phyloP scores from a whole-genome alignment of 2,888 invertebrate species.

The Phania funesta region DNA sequence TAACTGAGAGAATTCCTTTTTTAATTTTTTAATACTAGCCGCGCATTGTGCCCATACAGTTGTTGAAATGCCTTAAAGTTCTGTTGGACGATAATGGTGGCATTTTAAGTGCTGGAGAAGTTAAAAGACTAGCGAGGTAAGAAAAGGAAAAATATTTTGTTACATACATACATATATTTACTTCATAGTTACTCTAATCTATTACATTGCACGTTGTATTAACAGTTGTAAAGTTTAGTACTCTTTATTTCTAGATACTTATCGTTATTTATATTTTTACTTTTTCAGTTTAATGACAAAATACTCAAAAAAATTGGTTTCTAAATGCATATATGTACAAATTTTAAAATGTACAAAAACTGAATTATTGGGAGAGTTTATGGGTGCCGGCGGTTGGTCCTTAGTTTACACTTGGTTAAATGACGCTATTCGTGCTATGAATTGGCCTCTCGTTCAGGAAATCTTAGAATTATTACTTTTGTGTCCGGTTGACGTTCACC shows the following conservation, averaged over 20 bases:
- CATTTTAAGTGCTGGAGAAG: constrained; percentile 92
- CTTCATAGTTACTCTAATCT: constrained; percentile 40
- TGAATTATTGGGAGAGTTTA: constrained; percentile 91
- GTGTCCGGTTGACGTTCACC: constrained; percentile 94
- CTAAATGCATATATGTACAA: constrained; percentile 96
- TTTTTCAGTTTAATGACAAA: constrained; percentile 94
- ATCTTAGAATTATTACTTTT: constrained; percentile 90
- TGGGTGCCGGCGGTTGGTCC: constrained; percentile 95
- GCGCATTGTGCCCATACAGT: constrained; percentile 93
- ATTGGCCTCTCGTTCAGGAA: constrained; percentile 93
- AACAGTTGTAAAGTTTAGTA: constrained; percentile 39
- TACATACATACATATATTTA: not conserved
- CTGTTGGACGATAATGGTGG: constrained; percentile 92
- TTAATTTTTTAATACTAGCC: constrained; percentile 84
- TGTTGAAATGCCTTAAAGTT: constrained; percentile 93
- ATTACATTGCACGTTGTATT: constrained; percentile 30
- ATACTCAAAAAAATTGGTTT: constrained; percentile 96
- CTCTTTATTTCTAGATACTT: not conserved
- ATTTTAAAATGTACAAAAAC: constrained; percentile 93
- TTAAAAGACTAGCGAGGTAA: constrained; percentile 91
- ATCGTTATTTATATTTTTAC: constrained; percentile 55
- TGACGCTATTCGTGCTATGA: constrained; percentile 90
- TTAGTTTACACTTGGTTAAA: constrained; percentile 94
- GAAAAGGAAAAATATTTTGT: not conserved
- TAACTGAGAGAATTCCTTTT: constrained; percentile 25